Conservation (phyloP, 2,797 vertebrate genomes). For the Podargus strigoides region DNA sequence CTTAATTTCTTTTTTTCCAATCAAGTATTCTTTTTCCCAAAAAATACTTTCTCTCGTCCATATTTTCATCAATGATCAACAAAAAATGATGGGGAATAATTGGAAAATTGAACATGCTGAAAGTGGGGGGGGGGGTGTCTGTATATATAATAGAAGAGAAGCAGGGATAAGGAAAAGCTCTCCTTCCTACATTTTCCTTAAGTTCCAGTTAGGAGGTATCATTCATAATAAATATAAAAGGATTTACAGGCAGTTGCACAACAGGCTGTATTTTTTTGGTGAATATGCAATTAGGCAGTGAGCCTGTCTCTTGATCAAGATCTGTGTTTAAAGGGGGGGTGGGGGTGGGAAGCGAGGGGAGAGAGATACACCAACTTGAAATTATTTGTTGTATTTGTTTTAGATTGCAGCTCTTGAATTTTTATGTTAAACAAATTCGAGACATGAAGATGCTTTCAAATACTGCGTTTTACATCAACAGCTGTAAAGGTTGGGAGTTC, state of each 20-base stretch:
- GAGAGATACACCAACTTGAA: not conserved
- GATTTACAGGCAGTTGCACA: not conserved
- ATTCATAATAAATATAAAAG: not conserved
- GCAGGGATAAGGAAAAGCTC: not conserved
- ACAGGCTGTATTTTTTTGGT: not conserved
- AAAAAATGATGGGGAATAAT: not conserved
- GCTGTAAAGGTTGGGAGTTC: not conserved
- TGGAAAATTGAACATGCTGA: not conserved
- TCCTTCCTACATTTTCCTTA: not conserved
- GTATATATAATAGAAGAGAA: too few species aligned
- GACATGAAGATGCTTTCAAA: not conserved
- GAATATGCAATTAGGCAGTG: not conserved
- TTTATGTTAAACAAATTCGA: not conserved
- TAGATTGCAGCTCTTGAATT: not conserved
- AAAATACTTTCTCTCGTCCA: not conserved
- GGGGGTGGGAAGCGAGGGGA: not conserved
- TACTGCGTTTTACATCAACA: not conserved
- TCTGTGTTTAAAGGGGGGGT: not conserved
- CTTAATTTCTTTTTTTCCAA: not conserved
- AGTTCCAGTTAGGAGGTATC: not conserved
- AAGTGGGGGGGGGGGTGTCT: too few species aligned
- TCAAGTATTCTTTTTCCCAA: not conserved
- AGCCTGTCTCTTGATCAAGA: not conserved
- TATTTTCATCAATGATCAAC: not conserved
- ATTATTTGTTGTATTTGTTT: not conserved